These are phyloP conservation scores for Sorex maritimensis DNA, from an alignment of 2,797 vertebrate species.

Conservation along the genomic window DNA sequence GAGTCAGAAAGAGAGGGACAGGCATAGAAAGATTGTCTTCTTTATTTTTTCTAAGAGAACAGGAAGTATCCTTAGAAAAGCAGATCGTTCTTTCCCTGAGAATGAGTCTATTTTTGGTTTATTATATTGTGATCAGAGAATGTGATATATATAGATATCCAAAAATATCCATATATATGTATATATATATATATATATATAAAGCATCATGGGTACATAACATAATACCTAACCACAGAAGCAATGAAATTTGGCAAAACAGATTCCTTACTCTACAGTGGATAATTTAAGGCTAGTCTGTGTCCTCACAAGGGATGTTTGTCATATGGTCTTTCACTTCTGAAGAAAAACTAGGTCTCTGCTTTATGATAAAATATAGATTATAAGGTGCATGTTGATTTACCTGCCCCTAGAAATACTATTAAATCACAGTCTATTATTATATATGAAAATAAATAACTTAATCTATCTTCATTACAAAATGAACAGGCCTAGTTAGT, in stretches of 20 bases:
- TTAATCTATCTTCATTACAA: slow-evolving; percentile 3
- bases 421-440: neutral
- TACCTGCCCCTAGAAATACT: slow-evolving; percentile 14
- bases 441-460: neutral
- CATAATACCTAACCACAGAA: slow-evolving; percentile 3
- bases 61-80: slow-evolving; percentile 44
- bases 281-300: neutral
- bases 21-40: neutral
- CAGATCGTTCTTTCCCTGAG: neutral
- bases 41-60: neutral
- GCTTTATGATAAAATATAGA: neutral
- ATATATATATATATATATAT: neutral
- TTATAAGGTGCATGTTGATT: neutral
- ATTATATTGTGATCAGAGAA: slow-evolving; percentile 12
- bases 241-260: neutral
- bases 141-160: neutral
- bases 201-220: neutral
- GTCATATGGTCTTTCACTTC: neutral
- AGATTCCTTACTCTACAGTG: neutral
- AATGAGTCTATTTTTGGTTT: slow-evolving; percentile 28
- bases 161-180: no score
- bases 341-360: neutral
- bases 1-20: no score
- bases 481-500: neutral
- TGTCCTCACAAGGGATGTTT: neutral